phyloP scores from a whole-genome alignment of 2,888 invertebrate species.

The Eremobia ochroleuca region DNA sequence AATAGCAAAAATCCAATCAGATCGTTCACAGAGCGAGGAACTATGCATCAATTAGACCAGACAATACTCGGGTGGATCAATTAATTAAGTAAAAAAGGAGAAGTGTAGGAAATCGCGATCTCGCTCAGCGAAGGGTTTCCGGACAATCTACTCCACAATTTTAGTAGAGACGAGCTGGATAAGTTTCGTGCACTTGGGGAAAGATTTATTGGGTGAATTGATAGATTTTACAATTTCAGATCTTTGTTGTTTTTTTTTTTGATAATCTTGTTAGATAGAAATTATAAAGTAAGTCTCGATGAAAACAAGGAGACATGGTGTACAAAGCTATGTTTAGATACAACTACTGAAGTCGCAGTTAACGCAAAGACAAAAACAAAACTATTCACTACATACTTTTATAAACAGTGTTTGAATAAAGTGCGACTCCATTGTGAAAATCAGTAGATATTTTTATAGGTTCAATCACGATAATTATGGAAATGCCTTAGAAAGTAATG shows the following conservation, averaged over 20 bases:
- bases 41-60: conserved; percentile 64
- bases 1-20: conserved; percentile 52
- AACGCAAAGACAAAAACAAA: background rate
- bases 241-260: background rate
- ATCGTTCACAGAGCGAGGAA: conserved; percentile 23
- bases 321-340: background rate
- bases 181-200: conserved; percentile 47
- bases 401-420: background rate
- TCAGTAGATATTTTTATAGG: background rate
- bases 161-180: conserved; percentile 30
- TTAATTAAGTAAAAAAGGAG: conserved; percentile 64
- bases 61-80: conserved; percentile 61
- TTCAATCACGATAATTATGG: background rate
- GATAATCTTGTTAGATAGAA: background rate
- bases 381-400: background rate
- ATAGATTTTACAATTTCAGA: background rate
- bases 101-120: conserved; percentile 48
- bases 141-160: conserved; percentile 55
- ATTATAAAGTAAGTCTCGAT: background rate
- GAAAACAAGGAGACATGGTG: background rate
- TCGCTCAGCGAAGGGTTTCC: conserved; percentile 54
- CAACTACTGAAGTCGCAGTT: background rate
- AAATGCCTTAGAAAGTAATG: background rate
- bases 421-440: background rate
- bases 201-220: conserved; percentile 27